Percentiles rank a stretch among this genome's conserved stretches.
Conservation (phyloP, 2,888 invertebrate genomes). For the Nephrotoma flavescens region DNA sequence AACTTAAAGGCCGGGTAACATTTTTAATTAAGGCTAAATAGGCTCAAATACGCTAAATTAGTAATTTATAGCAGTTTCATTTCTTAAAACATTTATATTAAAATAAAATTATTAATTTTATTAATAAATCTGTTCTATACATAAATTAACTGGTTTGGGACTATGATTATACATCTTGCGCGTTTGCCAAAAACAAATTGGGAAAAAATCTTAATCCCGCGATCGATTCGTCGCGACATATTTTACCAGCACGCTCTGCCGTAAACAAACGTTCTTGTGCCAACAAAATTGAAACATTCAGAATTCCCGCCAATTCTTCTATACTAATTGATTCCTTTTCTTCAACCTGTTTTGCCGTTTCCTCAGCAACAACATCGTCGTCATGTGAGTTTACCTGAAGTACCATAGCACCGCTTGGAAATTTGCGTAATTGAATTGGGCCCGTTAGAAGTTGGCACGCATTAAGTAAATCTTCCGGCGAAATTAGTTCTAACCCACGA, state of each 20-base stretch:
- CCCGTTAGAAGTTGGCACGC: conserved; percentile 61
- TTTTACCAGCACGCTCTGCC: conserved; percentile 71
- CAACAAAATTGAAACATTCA: conserved; percentile 74
- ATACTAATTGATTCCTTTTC: conserved; percentile 61
- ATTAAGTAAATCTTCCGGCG: conserved; percentile 90
- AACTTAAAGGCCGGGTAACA: too few species aligned
- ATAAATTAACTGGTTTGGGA: background rate
- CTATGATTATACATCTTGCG: background rate
- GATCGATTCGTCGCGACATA: conserved; percentile 90
- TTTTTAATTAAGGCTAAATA: too few species aligned
- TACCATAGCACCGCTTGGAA: conserved; percentile 93
- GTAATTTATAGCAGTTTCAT: too few species aligned
- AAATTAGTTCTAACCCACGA: conserved; percentile 85
- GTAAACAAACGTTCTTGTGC: conserved; percentile 80
- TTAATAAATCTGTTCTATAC: background rate
- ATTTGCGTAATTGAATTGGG: conserved; percentile 63
- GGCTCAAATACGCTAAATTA: too few species aligned
- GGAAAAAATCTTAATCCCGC: conserved; percentile 91
- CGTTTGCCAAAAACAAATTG: conserved; percentile 54
- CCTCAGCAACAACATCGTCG: conserved; percentile 52
- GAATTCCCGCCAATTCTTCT: conserved; percentile 69
- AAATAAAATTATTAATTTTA: background rate
- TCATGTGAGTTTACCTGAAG: conserved; percentile 67
- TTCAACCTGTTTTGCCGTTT: conserved; percentile 46
- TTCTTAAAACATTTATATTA: background rate